Evolutionary conservation across 2,113 vertebrate genomes (phyloP), one percentile per base, ranked within the genome.

Genomic region (Amazona vittata): DNA sequence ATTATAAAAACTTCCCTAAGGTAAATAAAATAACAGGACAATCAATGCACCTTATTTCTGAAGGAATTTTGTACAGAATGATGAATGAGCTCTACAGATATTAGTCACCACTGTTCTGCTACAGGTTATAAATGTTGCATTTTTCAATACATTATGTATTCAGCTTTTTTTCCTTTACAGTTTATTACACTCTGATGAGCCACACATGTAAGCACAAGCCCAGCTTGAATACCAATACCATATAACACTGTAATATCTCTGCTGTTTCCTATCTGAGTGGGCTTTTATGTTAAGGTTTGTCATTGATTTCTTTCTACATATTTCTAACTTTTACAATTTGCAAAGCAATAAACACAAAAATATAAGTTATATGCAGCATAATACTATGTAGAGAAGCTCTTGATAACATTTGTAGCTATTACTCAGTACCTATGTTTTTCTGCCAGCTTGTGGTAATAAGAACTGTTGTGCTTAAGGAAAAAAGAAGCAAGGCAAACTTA

Each of bases 401-500:
- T 28, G 12, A 46, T 25, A 88, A 60, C 8, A 55, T 83, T 90
- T 88, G 50, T 76, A 64, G 26, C n/a, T 57, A 77, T 18, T 70
- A 46, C 16, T 55, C 85, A 83, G 35, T 49, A 84, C 6, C 13
- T 65, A 11, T 17, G 31, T 64, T 67, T 70, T 71, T 62, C 10
- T 71, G 55, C 7, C 55, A 90, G 19, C 16, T 76, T 62, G 67
- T 15, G 9, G n/a, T 50, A 26, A 63, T 65, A 75, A 53, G 12
- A 62, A 10, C 5, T 33, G 26, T 60, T 89, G 71, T 5, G 29
- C 37, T 79, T 65, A 75, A 84, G 21, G 21, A 55, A 93, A 85
- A 49, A 52, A 93, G 13, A 96, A 96, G 50, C 65, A 92, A 98
- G 83, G 41, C 59, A 93, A 96, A 99, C 99, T 99, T 99, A 99